Evolutionary conservation across 1,140 invertebrate species (phyloP).

Genomic region (Cepaea nemoralis): DNA sequence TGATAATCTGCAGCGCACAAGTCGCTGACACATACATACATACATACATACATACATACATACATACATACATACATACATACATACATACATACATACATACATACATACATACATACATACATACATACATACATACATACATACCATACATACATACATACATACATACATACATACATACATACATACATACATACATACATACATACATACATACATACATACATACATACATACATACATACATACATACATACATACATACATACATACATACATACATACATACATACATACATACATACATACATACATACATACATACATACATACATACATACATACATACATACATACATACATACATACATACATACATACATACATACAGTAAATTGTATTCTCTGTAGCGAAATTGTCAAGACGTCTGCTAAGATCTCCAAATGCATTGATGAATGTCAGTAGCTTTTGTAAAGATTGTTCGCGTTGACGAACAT

Average conservation of each 20-base stretch:
- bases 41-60: background rate
- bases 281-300: conserved; percentile 46
- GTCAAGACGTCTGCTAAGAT: too few species aligned
- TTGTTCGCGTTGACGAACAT: too few species aligned
- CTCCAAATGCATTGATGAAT: too few species aligned
- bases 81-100: conserved; percentile 4
- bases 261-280: conserved; percentile 45
- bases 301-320: conserved; percentile 44
- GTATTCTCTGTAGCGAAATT: conserved; percentile 7
- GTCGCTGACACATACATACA: too few species aligned
- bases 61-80: background rate
- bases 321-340: conserved; percentile 36
- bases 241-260: conserved; percentile 44
- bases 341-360: conserved; percentile 24
- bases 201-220: conserved; percentile 30
- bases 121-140: conserved; percentile 8
- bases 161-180: conserved; percentile 20
- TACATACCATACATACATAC: conserved; percentile 8
- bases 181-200: conserved; percentile 29
- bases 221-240: conserved; percentile 40
- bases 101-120: conserved; percentile 14
- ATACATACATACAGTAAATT: too few species aligned
- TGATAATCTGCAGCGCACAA: too few species aligned
- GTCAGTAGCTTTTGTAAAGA: too few species aligned
- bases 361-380: conserved; percentile 28